These are phyloP conservation scores for Thereva nobilitata DNA, from an alignment of 2,888 invertebrate genomes.

Conservation along the genomic window DNA sequence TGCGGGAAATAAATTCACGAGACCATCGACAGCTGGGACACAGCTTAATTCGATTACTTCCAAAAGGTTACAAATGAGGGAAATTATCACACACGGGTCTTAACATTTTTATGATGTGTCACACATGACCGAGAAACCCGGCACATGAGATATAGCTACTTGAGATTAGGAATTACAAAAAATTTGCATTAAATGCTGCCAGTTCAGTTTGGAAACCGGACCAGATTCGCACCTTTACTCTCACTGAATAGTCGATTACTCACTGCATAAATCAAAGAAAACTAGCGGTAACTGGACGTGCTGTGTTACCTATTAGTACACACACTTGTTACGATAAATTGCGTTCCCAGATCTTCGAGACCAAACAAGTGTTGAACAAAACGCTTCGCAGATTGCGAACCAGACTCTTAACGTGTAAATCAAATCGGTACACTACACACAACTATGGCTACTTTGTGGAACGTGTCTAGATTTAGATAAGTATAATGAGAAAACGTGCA, in stretches of 20 bases:
- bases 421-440: background rate
- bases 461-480: too few species aligned
- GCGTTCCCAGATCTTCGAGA: conserved; percentile 29
- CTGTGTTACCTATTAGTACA: conserved; percentile 33
- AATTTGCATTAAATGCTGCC: too few species aligned
- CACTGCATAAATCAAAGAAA: conserved; percentile 25
- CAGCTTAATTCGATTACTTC: background rate
- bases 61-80: conserved; percentile 18
- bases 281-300: conserved; percentile 17
- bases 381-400: conserved; percentile 29
- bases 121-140: too few species aligned
- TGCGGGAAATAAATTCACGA: conserved; percentile 13
- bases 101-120: background rate
- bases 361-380: conserved; percentile 33
- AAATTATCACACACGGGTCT: conserved; percentile 8
- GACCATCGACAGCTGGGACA: background rate
- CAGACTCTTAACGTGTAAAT: conserved; percentile 25
- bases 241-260: background rate
- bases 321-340: conserved; percentile 38
- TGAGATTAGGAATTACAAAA: too few species aligned
- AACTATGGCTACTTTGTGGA: too few species aligned
- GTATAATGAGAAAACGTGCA: too few species aligned
- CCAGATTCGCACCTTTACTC: background rate
- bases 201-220: background rate
- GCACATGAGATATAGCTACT: too few species aligned